Evolutionary conservation across 92 coral and sea anemone species (phyloP).

Genomic region (Phymanthus crucifer): DNA sequence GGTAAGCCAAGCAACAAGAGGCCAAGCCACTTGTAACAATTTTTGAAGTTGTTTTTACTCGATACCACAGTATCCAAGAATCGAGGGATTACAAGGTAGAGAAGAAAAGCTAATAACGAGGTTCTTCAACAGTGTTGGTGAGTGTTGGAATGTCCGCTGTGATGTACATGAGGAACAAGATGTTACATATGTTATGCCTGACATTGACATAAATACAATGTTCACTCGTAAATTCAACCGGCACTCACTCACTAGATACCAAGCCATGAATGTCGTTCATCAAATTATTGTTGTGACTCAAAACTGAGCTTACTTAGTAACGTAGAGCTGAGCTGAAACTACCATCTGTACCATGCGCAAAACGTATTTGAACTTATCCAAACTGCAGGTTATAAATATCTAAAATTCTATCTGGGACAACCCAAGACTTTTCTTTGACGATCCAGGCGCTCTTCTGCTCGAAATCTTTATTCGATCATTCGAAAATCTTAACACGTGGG

Average conservation of each 20-base stretch:
- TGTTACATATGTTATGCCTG: background rate
- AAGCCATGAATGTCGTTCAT: too few species aligned
- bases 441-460: too few species aligned
- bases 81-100: background rate
- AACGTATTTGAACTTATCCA: too few species aligned
- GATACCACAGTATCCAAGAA: background rate
- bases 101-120: background rate
- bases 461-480: background rate
- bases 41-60: background rate
- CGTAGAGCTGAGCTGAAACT: too few species aligned
- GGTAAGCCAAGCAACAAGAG: background rate
- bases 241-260: too few species aligned
- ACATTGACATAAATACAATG: too few species aligned
- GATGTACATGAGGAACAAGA: background rate
- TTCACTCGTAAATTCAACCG: too few species aligned
- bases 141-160: background rate
- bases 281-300: too few species aligned
- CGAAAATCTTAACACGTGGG: background rate
- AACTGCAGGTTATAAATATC: background rate
- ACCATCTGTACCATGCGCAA: too few species aligned
- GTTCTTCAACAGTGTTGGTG: background rate
- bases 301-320: too few species aligned
- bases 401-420: background rate
- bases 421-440: background rate
- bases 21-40: background rate